Base-by-base conservation (phyloP, 2,797 vertebrate species). In the Urocyon cinereoargenteus region DNA sequence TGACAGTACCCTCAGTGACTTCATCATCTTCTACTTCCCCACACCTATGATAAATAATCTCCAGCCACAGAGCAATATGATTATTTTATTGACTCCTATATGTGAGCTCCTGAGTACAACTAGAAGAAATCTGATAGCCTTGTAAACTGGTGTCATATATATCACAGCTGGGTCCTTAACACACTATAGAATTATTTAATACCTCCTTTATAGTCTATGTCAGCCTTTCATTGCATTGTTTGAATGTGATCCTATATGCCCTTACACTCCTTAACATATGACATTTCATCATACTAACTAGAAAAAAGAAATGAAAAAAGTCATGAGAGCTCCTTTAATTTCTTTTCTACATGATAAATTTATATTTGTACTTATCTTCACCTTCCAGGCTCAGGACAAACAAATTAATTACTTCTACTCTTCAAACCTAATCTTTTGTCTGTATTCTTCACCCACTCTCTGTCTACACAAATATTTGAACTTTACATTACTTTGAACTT, bases 41-140 rank as follows among this genome's bases (percentile, higher is more conserved):
- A 88, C 7, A 90, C 73, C 31, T 66, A 82, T 87, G 16, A 31
- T 88, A 90, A 90, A 77, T 68, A 72, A 73, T 83, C 57, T 96
- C 70, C 19, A 89, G 83, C 55, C 61, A 81, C 31, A 86, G 45
- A 70, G 68, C 21, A 68, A 73, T 40, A 78, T 13, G 18, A 53
- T 51, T 92, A 24, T 77, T 83, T 78, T 90, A 88, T 40, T 81
- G 96, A 21, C 36, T 91, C 31, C 90, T 77, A 78, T 9, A 77
- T 85, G 24, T 3, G 3, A 77, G 13, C 51, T 95, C n/a, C 51
- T 55, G n/a, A 77, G 22, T 11, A 95, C 88, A 86, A 13, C 68
- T 55, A 89, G 16, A 92, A 77, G 62, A 94, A 92, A 85, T 49
- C 14, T 49, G 75, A n/a, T 18, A 51, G 75, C 49, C 77, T 86